Evolutionary conservation across 2,888 invertebrate species (phyloP), one percentile per base, ranked within the genome.

Genomic region (Phortica okadai): DNA sequence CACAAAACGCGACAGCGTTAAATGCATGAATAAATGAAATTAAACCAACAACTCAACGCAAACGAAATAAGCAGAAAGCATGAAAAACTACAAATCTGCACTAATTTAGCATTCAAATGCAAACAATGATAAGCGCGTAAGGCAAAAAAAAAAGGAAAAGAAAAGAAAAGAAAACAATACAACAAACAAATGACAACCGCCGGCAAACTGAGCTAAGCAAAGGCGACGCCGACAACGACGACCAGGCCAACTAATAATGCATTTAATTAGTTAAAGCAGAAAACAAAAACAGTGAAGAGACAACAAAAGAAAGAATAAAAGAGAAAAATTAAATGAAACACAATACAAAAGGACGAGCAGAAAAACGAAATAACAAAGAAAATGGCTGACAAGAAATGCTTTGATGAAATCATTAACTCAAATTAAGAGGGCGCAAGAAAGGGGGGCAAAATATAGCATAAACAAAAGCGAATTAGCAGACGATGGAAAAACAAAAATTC

Each of bases 361-460:
- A 41, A n/a, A 62, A 54, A 25, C 50, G 64, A 45, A 73, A 45
- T 70, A 45, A 54, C 62, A 75, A 75, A 59, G 59, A 69, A 64
- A 64, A 14, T 64, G 50, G 50, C 21, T 54, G n/a, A 69, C 8
- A 16, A 16, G 16, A 69, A 41, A 69, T 69, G 14, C 2, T 50
- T 69, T 69, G n/a, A 50, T 50, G 54, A 21, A 16, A 69, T 50
- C 16, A 50, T 16, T 45, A 54, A 50, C 16, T 16, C 5, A n/a
- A 8, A 41, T 21, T 16, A 16, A 67, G n/a, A 44, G 42, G 21
- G 33, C 6, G n/a, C 14, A 44, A n/a, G 10, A 11, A 69, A 69
- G 6, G 16, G 6, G 6, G 11, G 14, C 44, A 44, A 45, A 54
- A 69, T 14, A 69, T 44, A 44, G 44, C 33, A 54, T 6, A 16